Conservation (phyloP, 2,113 vertebrate species). For the Ascaphus truei region DNA sequence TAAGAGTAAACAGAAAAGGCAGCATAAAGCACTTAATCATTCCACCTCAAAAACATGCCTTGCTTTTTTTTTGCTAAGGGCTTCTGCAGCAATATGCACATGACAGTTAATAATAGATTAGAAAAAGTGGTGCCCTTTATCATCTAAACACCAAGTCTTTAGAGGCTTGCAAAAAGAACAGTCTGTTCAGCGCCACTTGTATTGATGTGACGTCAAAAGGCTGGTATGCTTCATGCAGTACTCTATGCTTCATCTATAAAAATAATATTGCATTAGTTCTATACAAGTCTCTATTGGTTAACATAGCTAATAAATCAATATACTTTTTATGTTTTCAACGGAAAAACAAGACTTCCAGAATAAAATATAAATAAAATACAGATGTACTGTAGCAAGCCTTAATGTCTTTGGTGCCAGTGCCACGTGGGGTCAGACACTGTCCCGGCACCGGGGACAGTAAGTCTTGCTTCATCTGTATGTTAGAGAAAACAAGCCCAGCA, state of each 20-base stretch:
- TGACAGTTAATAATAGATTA: slow-evolving; percentile 59
- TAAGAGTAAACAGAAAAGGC: slow-evolving; percentile 41
- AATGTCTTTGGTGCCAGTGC: no score
- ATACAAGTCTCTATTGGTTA: neutral
- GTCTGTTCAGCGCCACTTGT: slow-evolving; percentile 43
- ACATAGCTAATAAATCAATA: neutral
- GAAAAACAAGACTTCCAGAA: no score
- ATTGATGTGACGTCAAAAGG: slow-evolving; percentile 52
- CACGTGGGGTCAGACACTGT: no score
- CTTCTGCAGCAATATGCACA: slow-evolving; percentile 39
- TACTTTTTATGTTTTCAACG: no score
- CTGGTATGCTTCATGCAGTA: slow-evolving; percentile 37
- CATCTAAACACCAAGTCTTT: slow-evolving; percentile 51
- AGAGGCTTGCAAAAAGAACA: slow-evolving; percentile 51
- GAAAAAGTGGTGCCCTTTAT: slow-evolving; percentile 58
- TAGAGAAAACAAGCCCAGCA: no score
- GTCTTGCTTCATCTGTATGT: no score
- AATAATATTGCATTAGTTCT: neutral
- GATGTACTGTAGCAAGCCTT: no score
- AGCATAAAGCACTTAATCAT: slow-evolving; percentile 35
- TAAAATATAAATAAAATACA: no score
- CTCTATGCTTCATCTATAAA: slow-evolving; percentile 35
- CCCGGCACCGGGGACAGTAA: no score
- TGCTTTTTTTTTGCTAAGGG: slow-evolving; percentile 47
- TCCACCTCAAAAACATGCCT: slow-evolving; percentile 37